Evolutionary conservation across 2,888 invertebrate genomes (phyloP).

Genomic region (Synergus japonicus): DNA sequence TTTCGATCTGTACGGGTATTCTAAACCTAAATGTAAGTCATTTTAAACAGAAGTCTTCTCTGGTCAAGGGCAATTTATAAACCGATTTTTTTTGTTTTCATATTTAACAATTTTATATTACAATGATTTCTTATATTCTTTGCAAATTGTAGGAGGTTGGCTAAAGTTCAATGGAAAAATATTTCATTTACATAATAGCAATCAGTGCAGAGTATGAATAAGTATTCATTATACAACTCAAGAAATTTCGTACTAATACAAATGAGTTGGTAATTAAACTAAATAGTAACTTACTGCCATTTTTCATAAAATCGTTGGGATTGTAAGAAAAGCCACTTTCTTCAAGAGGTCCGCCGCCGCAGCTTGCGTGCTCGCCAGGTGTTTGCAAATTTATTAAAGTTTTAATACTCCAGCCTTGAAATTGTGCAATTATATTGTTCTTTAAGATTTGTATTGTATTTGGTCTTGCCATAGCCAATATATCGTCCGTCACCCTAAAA

Average conservation of each 20-base stretch:
- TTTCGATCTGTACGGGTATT: constrained; percentile 63
- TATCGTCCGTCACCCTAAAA: constrained; percentile 90
- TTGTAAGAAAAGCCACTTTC: constrained; percentile 91
- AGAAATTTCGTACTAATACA: not conserved
- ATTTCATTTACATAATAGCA: not conserved
- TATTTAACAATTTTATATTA: not conserved
- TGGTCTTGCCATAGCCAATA: constrained; percentile 93
- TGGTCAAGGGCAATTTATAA: not conserved
- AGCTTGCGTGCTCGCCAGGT: constrained; percentile 91
- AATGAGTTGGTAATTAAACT: not conserved
- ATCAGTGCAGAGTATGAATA: too few species aligned
- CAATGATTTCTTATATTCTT: too few species aligned
- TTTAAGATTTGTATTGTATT: constrained; percentile 86
- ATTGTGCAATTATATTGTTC: constrained; percentile 88
- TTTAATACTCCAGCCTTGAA: constrained; percentile 88
- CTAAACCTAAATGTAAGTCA: constrained; percentile 19
- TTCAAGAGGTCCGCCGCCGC: constrained; percentile 87
- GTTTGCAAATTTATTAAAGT: constrained; percentile 92
- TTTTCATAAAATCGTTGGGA: constrained; percentile 90
- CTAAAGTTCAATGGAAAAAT: too few species aligned
- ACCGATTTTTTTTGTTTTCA: not conserved
- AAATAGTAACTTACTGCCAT: constrained; percentile 83
- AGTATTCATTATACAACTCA: too few species aligned
- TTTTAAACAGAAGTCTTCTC: not conserved
- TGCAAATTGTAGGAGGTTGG: too few species aligned